These are phyloP conservation scores for Gonocerus acuteangulatus DNA, from an alignment of 2,888 invertebrate species.

Conservation along the genomic window DNA sequence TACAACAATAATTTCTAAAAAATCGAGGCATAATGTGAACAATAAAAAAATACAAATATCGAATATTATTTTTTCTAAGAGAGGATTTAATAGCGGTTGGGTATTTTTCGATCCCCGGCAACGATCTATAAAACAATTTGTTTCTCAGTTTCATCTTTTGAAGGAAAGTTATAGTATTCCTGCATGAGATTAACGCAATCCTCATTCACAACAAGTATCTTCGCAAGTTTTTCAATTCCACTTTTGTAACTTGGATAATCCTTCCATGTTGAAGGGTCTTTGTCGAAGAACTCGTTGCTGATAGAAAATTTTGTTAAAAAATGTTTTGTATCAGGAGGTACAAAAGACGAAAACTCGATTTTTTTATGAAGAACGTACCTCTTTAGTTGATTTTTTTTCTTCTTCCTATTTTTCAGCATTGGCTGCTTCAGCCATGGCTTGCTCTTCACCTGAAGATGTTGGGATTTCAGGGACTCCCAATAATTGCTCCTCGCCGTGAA, in stretches of 20 bases:
- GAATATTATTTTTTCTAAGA: too few relatives aligned
- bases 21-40: too few relatives aligned
- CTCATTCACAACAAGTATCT: slow-evolving; percentile 9
- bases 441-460: too few relatives aligned
- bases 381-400: slow-evolving; percentile 3
- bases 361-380: neutral
- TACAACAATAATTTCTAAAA: too few relatives aligned
- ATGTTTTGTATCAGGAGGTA: neutral
- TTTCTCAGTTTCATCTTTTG: slow-evolving; percentile 27
- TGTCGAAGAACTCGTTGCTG: neutral
- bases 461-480: too few relatives aligned
- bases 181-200: slow-evolving; percentile 27
- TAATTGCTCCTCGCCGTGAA: too few relatives aligned
- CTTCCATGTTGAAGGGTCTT: neutral
- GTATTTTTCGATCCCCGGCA: too few relatives aligned
- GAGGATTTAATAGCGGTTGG: too few relatives aligned
- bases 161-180: slow-evolving; percentile 38
- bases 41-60: too few relatives aligned
- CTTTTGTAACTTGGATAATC: neutral
- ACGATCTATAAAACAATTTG: neutral
- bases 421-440: neutral
- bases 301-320: neutral
- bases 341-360: slow-evolving; percentile 4
- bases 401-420: neutral
- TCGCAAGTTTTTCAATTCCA: neutral